Evolutionary conservation across 2,797 vertebrate species (phyloP).

Genomic region (Podarcis siculus): DNA sequence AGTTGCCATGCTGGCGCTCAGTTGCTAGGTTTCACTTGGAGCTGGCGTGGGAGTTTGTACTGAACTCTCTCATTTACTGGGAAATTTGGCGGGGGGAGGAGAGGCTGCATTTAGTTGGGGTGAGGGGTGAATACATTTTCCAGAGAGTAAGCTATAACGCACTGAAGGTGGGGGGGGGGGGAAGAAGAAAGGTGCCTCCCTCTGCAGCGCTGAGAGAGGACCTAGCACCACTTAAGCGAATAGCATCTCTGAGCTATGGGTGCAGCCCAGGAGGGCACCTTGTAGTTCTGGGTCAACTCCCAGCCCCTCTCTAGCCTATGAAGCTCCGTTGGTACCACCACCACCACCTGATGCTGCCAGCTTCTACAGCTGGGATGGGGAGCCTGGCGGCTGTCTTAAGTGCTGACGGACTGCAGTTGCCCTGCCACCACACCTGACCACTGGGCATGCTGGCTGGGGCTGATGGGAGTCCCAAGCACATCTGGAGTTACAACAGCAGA

Average conservation of each 20-base stretch:
- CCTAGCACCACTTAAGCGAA: no score
- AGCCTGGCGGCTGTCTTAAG: no score
- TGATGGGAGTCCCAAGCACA: no score
- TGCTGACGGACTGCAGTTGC: no score
- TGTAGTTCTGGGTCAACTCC: neutral
- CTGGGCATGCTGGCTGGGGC: no score
- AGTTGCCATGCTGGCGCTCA: constrained; percentile 76
- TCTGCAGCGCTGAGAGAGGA: neutral
- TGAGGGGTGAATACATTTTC: neutral
- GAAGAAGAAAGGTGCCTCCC: neutral
- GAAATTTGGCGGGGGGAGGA: constrained; percentile 27
- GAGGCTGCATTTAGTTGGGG: neutral
- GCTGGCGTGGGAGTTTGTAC: constrained; percentile 75
- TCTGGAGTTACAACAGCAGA: no score
- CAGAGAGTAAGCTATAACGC: neutral
- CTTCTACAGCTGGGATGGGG: neutral
- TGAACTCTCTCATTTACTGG: constrained; percentile 52
- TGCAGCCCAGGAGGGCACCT: neutral
- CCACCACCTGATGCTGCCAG: neutral
- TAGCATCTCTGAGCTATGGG: neutral
- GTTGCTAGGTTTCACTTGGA: constrained; percentile 80
- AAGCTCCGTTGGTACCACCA: neutral
- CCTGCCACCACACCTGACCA: no score
- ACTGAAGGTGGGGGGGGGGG: neutral
- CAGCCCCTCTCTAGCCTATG: neutral